Evolutionary conservation across 2,888 invertebrate species (phyloP).

Genomic region (Ptilodon capucinus): DNA sequence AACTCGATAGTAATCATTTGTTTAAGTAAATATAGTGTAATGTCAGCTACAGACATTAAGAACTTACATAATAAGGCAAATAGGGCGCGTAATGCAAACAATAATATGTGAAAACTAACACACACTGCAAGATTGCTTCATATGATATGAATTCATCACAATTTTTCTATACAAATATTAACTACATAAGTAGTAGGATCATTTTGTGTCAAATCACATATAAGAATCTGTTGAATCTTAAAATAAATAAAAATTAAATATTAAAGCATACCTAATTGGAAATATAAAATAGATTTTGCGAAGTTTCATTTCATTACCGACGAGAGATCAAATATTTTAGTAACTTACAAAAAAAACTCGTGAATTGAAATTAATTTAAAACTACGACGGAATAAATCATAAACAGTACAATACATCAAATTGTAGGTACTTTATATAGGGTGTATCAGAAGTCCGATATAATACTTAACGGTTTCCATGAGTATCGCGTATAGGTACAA

Average conservation of each 20-base stretch:
- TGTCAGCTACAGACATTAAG: background rate
- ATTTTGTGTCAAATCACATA: background rate
- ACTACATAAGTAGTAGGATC: too few relatives aligned
- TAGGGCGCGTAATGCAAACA: background rate
- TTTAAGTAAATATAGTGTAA: background rate
- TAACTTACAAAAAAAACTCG: background rate
- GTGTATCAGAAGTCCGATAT: too few relatives aligned
- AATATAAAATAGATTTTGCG: background rate
- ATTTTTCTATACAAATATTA: background rate
- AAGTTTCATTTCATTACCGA: background rate
- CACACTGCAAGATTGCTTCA: constrained; percentile 32
- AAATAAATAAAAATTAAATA: background rate
- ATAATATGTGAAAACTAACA: too few relatives aligned
- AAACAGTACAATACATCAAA: background rate
- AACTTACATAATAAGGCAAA: constrained; percentile 1
- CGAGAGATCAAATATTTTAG: background rate
- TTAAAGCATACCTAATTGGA: background rate
- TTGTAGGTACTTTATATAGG: too few relatives aligned
- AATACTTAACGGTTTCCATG: too few relatives aligned
- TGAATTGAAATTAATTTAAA: background rate
- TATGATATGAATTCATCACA: constrained; percentile 39
- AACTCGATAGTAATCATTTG: background rate
- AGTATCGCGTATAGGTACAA: too few relatives aligned
- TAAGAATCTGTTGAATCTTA: background rate
- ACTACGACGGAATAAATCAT: background rate